phyloP scores from a whole-genome alignment of 2,797 vertebrate species.

The Loris lydekkerianus region DNA sequence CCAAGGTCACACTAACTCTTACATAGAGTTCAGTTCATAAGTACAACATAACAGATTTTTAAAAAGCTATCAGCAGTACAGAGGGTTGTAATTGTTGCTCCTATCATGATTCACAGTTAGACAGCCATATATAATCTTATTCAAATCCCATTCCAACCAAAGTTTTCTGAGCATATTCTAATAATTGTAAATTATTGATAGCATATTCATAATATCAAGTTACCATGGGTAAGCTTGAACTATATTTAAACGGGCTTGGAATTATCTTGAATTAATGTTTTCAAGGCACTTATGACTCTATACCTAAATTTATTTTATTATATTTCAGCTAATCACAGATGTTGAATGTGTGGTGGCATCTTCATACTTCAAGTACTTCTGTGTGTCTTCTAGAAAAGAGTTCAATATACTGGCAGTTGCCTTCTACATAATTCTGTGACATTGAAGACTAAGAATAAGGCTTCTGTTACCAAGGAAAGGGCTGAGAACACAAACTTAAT shows the following conservation, averaged over 20 bases:
- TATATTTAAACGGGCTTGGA: neutral
- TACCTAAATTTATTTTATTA: constrained; percentile 33
- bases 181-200: neutral
- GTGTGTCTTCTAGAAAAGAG: constrained; percentile 27
- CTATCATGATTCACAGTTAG: neutral
- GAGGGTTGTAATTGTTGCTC: neutral
- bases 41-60: neutral
- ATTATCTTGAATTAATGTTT: constrained; percentile 23
- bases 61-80: neutral
- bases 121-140: neutral
- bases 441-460: neutral
- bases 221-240: neutral
- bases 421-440: neutral
- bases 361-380: neutral
- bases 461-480: neutral
- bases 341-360: neutral
- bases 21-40: neutral
- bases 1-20: neutral
- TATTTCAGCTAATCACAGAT: neutral
- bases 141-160: constrained; percentile 31
- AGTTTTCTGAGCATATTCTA: neutral
- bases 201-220: neutral
- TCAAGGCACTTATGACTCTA: neutral
- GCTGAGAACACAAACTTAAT: neutral
- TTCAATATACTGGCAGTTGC: neutral